Evolutionary conservation across 2,113 vertebrate species (phyloP).

Genomic region (Coracopsis vasa): DNA sequence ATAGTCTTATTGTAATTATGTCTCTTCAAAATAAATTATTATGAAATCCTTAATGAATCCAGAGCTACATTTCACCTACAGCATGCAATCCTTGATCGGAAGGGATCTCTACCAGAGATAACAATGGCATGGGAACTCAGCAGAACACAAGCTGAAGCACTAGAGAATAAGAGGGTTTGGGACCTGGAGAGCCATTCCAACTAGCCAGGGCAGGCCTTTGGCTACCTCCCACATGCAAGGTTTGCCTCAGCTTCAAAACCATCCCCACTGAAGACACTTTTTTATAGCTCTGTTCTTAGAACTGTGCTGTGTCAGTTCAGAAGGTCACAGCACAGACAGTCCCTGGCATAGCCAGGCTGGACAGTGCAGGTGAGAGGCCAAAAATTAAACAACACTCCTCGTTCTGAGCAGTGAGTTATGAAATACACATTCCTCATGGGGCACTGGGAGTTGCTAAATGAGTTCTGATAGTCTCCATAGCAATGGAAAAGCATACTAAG

Average conservation of each 20-base stretch:
- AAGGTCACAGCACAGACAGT: neutral
- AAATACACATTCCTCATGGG: constrained; percentile 20
- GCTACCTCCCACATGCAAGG: neutral
- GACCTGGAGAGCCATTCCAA: neutral
- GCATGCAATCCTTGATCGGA: neutral
- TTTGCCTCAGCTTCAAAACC: neutral
- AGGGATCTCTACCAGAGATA: neutral
- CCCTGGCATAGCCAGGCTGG: neutral
- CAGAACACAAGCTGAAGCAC: neutral
- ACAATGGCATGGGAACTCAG: neutral
- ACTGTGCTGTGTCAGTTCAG: neutral
- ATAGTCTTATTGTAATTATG: neutral
- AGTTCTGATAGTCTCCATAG: constrained; percentile 66
- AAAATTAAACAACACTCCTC: neutral
- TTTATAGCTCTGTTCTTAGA: neutral
- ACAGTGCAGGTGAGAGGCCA: neutral
- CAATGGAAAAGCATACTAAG: constrained; percentile 50
- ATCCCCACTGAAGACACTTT: neutral
- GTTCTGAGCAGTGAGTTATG: neutral
- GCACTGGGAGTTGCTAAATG: constrained; percentile 41
- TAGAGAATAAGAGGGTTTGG: neutral
- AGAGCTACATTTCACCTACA: neutral
- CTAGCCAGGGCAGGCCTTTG: neutral
- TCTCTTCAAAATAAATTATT: neutral
- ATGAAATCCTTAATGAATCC: neutral